phyloP scores from a whole-genome alignment of 1,140 invertebrate genomes.

The Papilio machaon region DNA sequence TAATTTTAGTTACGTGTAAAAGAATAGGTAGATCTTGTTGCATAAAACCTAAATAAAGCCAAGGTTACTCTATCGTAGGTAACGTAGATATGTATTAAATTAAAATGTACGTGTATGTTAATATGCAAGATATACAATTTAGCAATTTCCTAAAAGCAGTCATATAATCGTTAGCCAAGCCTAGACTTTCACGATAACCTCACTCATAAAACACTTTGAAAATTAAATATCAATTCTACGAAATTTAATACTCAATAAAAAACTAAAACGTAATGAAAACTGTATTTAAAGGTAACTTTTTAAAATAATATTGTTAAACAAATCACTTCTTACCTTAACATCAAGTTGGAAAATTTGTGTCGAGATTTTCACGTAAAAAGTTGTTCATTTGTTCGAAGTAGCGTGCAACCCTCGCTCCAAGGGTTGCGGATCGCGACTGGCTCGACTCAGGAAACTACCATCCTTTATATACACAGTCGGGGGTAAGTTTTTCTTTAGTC shows the following conservation, averaged over 20 bases:
- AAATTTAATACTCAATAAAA: not conserved
- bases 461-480: conserved; percentile 24
- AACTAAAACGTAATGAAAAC: not conserved
- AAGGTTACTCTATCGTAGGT: not conserved
- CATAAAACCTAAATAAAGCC: too few relatives aligned
- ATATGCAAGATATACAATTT: not conserved
- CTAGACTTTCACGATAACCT: not conserved
- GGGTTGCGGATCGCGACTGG: conserved; percentile 13
- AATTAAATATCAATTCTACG: conserved; percentile 1
- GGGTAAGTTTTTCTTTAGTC: conserved; percentile 16
- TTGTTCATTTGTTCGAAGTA: not conserved
- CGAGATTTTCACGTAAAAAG: conserved; percentile 30
- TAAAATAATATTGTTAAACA: not conserved
- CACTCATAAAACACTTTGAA: not conserved
- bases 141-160: not conserved
- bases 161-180: not conserved
- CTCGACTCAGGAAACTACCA: conserved; percentile 22
- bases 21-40: not conserved
- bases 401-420: not conserved
- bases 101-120: not conserved
- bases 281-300: not conserved
- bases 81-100: not conserved
- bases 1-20: not conserved
- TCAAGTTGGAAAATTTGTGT: conserved; percentile 22
- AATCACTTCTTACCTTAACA: conserved; percentile 13